Evolutionary conservation across 35 echinoderm and acorn worm species (phyloP).

Genomic region (Holothuria glaberrima): DNA sequence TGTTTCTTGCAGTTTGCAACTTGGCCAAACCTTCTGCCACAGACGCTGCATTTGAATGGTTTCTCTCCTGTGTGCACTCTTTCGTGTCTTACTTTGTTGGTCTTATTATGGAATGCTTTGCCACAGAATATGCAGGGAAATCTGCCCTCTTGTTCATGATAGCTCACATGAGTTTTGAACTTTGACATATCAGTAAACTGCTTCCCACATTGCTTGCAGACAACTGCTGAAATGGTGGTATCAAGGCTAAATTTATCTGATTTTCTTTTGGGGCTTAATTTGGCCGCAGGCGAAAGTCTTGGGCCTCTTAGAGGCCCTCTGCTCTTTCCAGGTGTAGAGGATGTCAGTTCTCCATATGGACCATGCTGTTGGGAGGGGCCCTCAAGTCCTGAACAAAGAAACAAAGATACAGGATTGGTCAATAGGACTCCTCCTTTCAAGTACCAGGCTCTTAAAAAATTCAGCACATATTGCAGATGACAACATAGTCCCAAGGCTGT

Average conservation of each 20-base stretch:
- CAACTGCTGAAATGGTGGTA: neutral
- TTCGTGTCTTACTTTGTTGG: slow-evolving; percentile 7
- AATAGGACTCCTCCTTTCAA: too few species aligned
- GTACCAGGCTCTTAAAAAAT: too few species aligned
- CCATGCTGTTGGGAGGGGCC: too few species aligned
- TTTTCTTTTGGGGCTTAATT: neutral
- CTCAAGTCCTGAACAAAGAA: too few species aligned
- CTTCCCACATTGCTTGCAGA: slow-evolving; percentile 17
- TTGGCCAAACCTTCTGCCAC: slow-evolving; percentile 4
- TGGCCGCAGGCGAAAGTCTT: neutral
- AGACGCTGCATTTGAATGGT: slow-evolving; percentile 23
- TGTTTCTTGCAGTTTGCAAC: neutral
- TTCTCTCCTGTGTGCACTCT: slow-evolving; percentile 47
- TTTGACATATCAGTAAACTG: neutral
- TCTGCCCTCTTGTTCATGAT: slow-evolving; percentile 2
- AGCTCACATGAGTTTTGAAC: neutral
- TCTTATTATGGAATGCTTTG: slow-evolving; percentile 3
- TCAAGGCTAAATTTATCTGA: neutral
- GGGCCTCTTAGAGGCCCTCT: too few species aligned
- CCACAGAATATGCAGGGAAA: slow-evolving; percentile 30
- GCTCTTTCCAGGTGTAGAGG: too few species aligned
- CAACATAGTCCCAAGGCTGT: too few species aligned
- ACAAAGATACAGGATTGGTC: too few species aligned
- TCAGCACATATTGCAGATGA: too few species aligned
- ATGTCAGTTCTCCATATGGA: too few species aligned